These are phyloP conservation scores for Coenonympha glycerion DNA, from an alignment of 2,888 invertebrate genomes.

Conservation along the genomic window DNA sequence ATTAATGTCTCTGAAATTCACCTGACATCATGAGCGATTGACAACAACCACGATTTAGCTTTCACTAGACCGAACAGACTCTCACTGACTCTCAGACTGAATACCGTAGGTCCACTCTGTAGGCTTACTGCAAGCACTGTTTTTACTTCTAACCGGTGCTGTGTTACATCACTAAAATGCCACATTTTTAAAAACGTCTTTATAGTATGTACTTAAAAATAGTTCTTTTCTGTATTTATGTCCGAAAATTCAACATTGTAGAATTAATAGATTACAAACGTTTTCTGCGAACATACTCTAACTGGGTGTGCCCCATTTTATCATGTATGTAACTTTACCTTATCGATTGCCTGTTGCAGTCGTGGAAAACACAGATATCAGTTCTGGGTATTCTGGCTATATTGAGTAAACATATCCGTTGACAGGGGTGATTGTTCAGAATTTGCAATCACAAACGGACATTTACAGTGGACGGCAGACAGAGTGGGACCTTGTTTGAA, in stretches of 20 bases:
- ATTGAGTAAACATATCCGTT: slow-evolving; percentile 14
- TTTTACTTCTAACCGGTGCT: no score
- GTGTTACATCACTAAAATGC: no score
- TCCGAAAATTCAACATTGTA: not conserved
- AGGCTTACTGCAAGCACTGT: no score
- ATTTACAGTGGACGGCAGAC: slow-evolving; percentile 8
- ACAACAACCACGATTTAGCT: no score
- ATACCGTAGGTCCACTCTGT: no score
- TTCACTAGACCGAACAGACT: no score
- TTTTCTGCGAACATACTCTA: not conserved
- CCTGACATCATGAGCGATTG: no score
- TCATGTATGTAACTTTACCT: not conserved
- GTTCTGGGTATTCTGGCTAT: slow-evolving; percentile 8
- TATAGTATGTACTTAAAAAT: no score
- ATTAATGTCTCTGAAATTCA: no score
- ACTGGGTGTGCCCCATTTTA: not conserved
- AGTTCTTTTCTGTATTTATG: no score
- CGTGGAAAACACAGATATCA: slow-evolving; percentile 4
- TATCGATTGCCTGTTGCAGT: not conserved
- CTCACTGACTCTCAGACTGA: no score
- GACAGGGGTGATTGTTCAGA: slow-evolving; percentile 14
- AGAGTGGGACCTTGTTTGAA: slow-evolving; percentile 14
- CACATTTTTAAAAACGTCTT: no score
- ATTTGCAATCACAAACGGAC: not conserved
- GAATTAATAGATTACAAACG: not conserved